Conservation (phyloP, 2,113 vertebrate species). For the Scolopax mira region DNA sequence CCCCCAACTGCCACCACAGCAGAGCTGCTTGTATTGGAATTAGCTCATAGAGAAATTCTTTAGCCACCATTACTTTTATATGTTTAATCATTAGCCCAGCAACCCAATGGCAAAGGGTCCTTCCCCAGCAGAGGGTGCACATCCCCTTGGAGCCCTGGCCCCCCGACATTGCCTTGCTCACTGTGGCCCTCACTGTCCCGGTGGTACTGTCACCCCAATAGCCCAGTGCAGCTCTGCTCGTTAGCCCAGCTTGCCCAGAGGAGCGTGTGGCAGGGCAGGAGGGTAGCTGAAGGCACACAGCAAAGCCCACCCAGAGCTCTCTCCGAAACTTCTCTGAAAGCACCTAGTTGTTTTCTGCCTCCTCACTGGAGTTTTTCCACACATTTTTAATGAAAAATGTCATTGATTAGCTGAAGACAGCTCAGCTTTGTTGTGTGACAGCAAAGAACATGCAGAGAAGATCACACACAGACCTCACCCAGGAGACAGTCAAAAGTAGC, state of each 20-base stretch:
- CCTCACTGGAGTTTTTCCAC: not conserved
- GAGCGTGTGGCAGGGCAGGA: not conserved
- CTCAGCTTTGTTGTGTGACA: not conserved
- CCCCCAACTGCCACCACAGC: rapidly evolving
- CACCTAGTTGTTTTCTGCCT: not conserved
- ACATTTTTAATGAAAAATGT: not conserved
- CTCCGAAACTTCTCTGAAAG: not conserved
- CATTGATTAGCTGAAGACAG: not conserved
- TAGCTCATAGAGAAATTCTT: not conserved
- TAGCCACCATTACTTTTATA: not conserved
- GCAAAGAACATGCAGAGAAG: not conserved
- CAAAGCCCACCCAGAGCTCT: not conserved
- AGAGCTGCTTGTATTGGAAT: not conserved
- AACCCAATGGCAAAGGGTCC: not conserved
- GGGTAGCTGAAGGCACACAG: rapidly evolving
- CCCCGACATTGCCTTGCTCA: not conserved
- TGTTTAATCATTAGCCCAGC: not conserved
- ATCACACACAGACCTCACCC: not conserved
- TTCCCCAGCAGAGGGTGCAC: not conserved
- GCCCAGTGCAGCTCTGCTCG: too few relatives aligned
- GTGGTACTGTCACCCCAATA: too few relatives aligned
- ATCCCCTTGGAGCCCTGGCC: rapidly evolving
- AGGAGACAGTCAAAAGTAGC: not conserved
- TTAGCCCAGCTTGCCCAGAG: not conserved
- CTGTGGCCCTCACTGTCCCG: too few relatives aligned